Conservation (phyloP, 2,797 vertebrate genomes). For the Enoplosus armatus region DNA sequence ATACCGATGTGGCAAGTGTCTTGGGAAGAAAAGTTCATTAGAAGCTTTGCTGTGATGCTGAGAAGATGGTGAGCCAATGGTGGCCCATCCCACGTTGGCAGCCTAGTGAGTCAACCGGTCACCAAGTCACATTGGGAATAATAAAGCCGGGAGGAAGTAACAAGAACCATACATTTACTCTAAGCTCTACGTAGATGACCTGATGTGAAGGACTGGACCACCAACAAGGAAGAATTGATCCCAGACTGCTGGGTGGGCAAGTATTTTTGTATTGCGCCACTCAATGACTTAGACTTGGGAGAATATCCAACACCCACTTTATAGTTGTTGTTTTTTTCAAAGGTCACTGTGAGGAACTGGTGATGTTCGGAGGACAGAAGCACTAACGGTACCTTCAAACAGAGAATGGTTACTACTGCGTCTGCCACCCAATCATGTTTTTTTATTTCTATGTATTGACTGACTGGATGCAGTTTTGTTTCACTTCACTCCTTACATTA, state of each 20-base stretch:
- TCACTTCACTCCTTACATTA: background rate
- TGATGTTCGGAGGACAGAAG: slow-evolving; percentile 8
- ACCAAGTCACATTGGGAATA: slow-evolving; percentile 26
- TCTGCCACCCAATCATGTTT: slow-evolving; percentile 4
- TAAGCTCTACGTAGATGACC: background rate
- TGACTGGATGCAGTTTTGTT: background rate
- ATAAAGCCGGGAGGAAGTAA: slow-evolving; percentile 31
- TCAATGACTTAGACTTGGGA: slow-evolving; percentile 14
- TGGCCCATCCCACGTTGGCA: slow-evolving; percentile 1
- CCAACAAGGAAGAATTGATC: slow-evolving; percentile 19
- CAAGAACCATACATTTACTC: slow-evolving; percentile 11
- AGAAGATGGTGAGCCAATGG: slow-evolving; percentile 1
- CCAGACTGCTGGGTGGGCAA: slow-evolving; percentile 3
- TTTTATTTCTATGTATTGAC: slow-evolving; percentile 1
- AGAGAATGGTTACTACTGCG: background rate
- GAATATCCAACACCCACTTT: slow-evolving; percentile 12
- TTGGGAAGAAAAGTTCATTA: slow-evolving; percentile 30
- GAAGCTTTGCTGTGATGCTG: slow-evolving; percentile 13
- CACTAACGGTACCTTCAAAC: slow-evolving; percentile 10
- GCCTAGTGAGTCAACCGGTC: slow-evolving; percentile 15
- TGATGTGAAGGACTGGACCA: slow-evolving; percentile 28
- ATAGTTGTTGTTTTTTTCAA: slow-evolving; percentile 9
- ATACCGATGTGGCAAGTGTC: slow-evolving; percentile 21
- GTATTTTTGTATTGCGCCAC: slow-evolving; percentile 5
- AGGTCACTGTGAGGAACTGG: slow-evolving; percentile 16